Base-by-base conservation (phyloP, 2,888 invertebrate genomes). In the Tinea pellionella region DNA sequence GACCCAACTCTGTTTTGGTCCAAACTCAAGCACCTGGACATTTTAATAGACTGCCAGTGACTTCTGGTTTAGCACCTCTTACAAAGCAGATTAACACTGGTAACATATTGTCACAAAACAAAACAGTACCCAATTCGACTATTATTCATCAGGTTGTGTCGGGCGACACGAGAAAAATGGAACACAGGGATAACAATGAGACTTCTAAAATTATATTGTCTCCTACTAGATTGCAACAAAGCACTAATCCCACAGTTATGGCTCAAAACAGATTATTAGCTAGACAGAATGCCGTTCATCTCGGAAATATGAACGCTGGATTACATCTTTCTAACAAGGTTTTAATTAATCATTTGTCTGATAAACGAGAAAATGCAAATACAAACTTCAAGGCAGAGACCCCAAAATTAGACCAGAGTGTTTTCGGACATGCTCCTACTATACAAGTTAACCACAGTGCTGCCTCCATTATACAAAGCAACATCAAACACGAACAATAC, bases 11-110 rank as follows among this genome's bases (percentile, higher is more conserved):
- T 2, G 86, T 88, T 15, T 66, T 88, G 60, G 84, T 88, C 18
- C 88, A 87, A 71, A 78, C 83, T n/a, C 81, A 80, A 67, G 81
- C 83, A 41, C 79, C 85, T 9, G 70, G 87, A 61, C 85, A 88
- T 68, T 83, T 89, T 61, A 90, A 87, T 67, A 74, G 91, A 56
- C 73, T 91, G 62, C 90, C 91, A 29, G 88, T 90, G 47, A 88
- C 90, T 19, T 88, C 91, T 42, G 87, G 90, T 24, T 75, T 90
- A 66, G 75, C 89, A 12, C 86, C 88, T 29, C 53, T 24, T 51
- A 11, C 51, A 11, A 24, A 24, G 24, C 24, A 24, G 24, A 69
- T 90, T 41, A 89, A 81, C 70, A 71, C 87, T 0, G 86, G 82
- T 61, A 89, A 87, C 61, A 73, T 83, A 41, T 69, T 78, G 59